Conservation (phyloP, 2,113 vertebrate species). For the Aspidoscelis tigris region DNA sequence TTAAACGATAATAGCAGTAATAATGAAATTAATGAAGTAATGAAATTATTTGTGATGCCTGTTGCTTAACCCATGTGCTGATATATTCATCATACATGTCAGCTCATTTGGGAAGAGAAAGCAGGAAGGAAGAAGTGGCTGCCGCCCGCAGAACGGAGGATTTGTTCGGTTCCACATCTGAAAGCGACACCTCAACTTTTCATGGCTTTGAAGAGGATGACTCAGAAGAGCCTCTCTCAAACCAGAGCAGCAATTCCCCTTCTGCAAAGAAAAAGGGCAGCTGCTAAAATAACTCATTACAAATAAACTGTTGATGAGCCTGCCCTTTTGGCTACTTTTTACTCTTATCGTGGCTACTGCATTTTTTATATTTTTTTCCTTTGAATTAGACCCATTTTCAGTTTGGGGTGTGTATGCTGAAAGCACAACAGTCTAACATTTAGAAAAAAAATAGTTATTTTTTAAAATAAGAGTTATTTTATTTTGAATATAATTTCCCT, state of each 20-base stretch:
- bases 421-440: conserved; percentile 78
- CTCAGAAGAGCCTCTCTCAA: conserved; percentile 89
- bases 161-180: conserved; percentile 97
- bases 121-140: conserved; percentile 87
- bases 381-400: conserved; percentile 49
- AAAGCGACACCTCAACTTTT: conserved; percentile 99
- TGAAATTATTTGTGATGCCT: conserved; percentile 83
- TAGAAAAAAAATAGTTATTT: conserved; percentile 48
- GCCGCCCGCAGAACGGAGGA: conserved; percentile 90
- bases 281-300: conserved; percentile 76
- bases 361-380: conserved; percentile 70
- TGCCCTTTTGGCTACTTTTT: conserved; percentile 73
- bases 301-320: conserved; percentile 65
- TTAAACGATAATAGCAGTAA: conserved; percentile 66
- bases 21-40: conserved; percentile 71
- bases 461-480: conserved; percentile 57
- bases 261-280: conserved; percentile 89
- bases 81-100: conserved; percentile 92
- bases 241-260: conserved; percentile 83
- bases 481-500: conserved; percentile 49
- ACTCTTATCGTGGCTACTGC: conserved; percentile 73
- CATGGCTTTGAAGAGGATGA: conserved; percentile 98
- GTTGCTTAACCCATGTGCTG: conserved; percentile 92
- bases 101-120: conserved; percentile 89
- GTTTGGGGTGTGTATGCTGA: conserved; percentile 68